A percentile compares a stretch with the other conserved stretches of the same genome.
Conservation (phyloP, 2,797 vertebrate genomes). For the Manis pentadactyla region DNA sequence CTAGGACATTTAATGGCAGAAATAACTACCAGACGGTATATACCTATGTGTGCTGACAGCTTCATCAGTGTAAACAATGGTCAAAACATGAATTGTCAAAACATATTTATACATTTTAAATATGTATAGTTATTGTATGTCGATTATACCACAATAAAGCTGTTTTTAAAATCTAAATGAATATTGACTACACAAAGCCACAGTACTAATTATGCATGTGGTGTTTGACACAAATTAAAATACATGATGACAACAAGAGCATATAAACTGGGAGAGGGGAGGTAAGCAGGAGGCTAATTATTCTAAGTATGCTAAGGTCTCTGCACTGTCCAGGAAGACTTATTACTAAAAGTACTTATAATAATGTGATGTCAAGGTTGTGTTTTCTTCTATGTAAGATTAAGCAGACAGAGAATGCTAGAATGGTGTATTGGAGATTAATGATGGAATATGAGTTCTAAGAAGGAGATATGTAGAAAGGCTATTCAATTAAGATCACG, state of each 20-base stretch:
- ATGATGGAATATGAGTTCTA: background rate
- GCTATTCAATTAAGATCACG: background rate
- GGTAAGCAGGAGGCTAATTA: background rate
- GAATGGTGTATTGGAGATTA: background rate
- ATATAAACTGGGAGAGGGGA: background rate
- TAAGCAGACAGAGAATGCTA: slow-evolving; percentile 9
- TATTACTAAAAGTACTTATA: background rate
- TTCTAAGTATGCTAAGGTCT: background rate
- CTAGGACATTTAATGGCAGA: background rate
- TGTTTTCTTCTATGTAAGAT: background rate
- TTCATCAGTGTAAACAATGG: background rate
- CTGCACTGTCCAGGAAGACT: background rate
- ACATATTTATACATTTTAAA: background rate
- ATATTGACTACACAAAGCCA: background rate
- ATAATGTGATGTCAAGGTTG: background rate
- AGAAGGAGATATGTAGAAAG: background rate
- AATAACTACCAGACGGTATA: background rate
- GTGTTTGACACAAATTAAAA: background rate
- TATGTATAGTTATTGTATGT: background rate
- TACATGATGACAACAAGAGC: background rate
- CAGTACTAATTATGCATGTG: background rate
- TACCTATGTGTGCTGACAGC: background rate
- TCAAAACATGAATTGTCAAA: background rate
- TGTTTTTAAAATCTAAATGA: background rate
- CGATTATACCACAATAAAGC: background rate